Base-by-base conservation (phyloP, 2,113 vertebrate genomes). In the Anthoscopus minutus region DNA sequence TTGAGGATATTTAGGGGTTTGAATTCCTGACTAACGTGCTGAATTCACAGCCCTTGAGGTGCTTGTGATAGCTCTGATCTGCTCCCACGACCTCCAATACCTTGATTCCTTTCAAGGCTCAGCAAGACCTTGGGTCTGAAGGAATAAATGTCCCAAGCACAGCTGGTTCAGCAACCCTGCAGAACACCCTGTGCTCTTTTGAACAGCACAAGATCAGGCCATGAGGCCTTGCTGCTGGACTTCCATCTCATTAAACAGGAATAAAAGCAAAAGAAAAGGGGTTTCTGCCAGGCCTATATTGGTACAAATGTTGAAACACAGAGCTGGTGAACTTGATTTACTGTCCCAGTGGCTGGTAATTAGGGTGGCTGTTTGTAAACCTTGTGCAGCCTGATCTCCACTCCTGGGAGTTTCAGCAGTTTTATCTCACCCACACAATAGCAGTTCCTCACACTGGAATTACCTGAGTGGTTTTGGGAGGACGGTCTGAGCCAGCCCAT, bases 401-500 rank as follows among this genome's bases (percentile, higher is more conserved):
- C 66, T 83, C 38, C 79, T 38, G 64, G 71, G 58, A 73, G 4
- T 15, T 30, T 5, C 27, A 40, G 31, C 66, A 30, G 24, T 58
- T 76, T 15, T 45, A n/a, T 80, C 50, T 42, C 3, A 0, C 42
- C 33, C 58, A 71, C 66, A 5, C 38, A 2, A 0, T 8, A 77
- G 70, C 74, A 66, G n/a, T 7, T 90, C 24, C 66, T 73, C 38
- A 5, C 60, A 78, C 57, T 54, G 60, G 20, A 27, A 4, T 56
- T 67, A 13, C 84, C 53, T 6, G 5, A 0, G 0, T 0, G 5
- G 4, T 27, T 79, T 60, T 1, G n/a, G 71, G 69, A 74, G 47
- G 38, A 2, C 0, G 2, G 4, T 5, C 64, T 23, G 44, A 72
- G 60, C 48, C 1, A 5, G 44, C 11, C 77, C 6, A 3, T 0